phyloP scores from a whole-genome alignment of 2,888 invertebrate genomes.

The Lithophane ornitopus region DNA sequence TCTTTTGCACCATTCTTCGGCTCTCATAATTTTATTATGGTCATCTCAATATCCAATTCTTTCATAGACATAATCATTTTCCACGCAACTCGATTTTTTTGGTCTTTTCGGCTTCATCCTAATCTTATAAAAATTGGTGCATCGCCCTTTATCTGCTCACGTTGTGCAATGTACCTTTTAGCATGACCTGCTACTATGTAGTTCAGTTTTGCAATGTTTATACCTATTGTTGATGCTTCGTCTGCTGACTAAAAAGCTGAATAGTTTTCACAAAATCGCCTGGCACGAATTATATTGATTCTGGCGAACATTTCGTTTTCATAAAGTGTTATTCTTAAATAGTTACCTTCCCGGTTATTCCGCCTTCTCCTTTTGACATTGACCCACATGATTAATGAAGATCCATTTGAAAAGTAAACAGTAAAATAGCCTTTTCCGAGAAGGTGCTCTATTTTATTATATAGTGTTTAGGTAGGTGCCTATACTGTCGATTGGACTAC shows the following conservation, averaged over 20 bases:
- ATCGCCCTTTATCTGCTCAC: constrained; percentile 33
- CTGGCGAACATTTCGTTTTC: constrained; percentile 26
- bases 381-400: background rate
- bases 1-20: background rate
- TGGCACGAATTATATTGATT: constrained; percentile 35
- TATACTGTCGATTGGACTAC: background rate
- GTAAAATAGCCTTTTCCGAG: background rate
- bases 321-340: background rate
- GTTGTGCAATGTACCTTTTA: constrained; percentile 43
- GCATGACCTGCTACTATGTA: constrained; percentile 39
- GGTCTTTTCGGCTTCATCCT: background rate
- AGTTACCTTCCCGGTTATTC: background rate
- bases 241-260: too few species aligned
- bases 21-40: background rate
- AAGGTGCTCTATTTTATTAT: background rate
- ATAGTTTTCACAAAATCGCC: background rate
- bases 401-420: background rate
- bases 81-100: background rate
- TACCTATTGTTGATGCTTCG: background rate
- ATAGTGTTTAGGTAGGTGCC: background rate
- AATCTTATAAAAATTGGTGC: constrained; percentile 26
- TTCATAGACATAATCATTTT: background rate
- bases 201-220: constrained; percentile 50
- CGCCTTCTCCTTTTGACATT: background rate
- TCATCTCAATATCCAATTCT: background rate